Conservation (phyloP, 2,888 invertebrate species). For the Eupithecia insigniata region DNA sequence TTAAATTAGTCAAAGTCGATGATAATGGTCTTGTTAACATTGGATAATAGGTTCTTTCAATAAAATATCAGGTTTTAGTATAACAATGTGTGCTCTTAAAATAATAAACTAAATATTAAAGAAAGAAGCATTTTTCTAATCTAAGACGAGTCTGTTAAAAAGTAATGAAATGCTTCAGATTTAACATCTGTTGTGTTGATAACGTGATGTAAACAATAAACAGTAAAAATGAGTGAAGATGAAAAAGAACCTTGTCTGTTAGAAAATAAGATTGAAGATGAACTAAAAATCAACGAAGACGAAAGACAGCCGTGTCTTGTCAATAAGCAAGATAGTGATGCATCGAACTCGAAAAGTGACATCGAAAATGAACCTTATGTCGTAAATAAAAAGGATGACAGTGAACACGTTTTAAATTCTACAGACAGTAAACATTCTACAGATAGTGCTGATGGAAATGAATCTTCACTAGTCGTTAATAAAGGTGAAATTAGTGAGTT, state of each 20-base stretch:
- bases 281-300: conserved; percentile 33
- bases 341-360: conserved; percentile 27
- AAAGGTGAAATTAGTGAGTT: conserved; percentile 27
- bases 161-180: neutral
- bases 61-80: neutral
- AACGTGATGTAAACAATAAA: conserved; percentile 43
- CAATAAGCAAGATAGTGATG: conserved; percentile 41
- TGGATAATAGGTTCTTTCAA: neutral
- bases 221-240: conserved; percentile 64
- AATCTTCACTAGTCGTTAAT: conserved; percentile 6
- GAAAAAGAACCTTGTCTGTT: conserved; percentile 56
- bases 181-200: conserved; percentile 23
- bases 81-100: no score
- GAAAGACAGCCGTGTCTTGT: conserved; percentile 49
- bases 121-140: neutral
- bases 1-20: neutral
- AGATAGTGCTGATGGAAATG: conserved; percentile 21
- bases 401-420: neutral
- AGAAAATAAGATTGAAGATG: conserved; percentile 40
- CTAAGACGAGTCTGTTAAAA: neutral
- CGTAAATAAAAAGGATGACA: conserved; percentile 10
- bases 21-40: neutral
- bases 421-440: conserved; percentile 12
- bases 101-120: neutral
- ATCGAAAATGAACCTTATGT: conserved; percentile 26